Percentiles rank a stretch among this genome's conserved stretches.
phyloP scores from a whole-genome alignment of 2,797 vertebrate species.

The Scleropages formosus region DNA sequence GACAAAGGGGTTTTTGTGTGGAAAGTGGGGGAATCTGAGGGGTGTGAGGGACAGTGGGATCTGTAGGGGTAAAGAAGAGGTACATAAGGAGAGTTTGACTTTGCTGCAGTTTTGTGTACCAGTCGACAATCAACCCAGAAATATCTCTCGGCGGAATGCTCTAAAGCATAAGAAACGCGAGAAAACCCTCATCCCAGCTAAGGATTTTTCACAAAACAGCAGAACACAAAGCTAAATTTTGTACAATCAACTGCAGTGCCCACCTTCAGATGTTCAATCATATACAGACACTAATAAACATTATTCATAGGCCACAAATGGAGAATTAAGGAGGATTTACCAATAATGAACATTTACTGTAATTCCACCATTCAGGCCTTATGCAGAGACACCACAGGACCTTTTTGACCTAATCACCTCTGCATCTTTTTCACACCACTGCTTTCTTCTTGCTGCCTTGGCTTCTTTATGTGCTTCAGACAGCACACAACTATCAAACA shows the following conservation, averaged over 20 bases:
- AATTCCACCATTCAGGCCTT: conserved; percentile 8
- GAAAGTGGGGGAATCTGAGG: background rate
- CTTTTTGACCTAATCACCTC: background rate
- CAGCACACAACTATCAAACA: conserved; percentile 48
- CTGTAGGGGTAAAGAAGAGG: background rate
- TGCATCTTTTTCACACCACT: conserved; percentile 1
- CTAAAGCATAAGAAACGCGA: background rate
- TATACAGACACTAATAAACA: background rate
- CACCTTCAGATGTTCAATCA: background rate
- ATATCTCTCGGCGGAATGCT: background rate
- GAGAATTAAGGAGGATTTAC: conserved; percentile 7
- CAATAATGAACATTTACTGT: conserved; percentile 8
- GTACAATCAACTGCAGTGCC: no score
- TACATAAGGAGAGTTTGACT: background rate
- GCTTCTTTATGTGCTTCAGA: background rate
- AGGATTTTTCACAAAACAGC: background rate
- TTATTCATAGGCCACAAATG: background rate
- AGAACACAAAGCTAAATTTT: background rate
- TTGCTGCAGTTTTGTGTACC: background rate
- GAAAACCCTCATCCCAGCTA: background rate
- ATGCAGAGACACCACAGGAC: background rate
- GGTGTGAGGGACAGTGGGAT: background rate
- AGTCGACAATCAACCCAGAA: background rate
- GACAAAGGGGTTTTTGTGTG: conserved; percentile 20
- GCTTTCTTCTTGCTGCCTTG: background rate